Evolutionary conservation across 1,140 invertebrate species (phyloP), one percentile per base, ranked within the genome.

Genomic region (Heliconius nattereri): DNA sequence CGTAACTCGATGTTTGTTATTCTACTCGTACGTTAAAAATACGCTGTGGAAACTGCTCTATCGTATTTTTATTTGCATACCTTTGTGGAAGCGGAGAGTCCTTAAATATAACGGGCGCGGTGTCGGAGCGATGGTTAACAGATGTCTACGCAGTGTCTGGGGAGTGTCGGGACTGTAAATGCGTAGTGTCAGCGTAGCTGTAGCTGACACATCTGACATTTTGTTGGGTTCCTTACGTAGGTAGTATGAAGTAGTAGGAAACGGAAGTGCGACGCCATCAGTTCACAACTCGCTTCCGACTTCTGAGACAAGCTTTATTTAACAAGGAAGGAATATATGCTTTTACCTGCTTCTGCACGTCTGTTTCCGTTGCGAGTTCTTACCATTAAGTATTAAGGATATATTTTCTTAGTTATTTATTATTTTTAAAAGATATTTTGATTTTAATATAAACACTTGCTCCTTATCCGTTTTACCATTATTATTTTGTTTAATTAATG

Each of bases 1-100:
- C 60, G 60, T 29, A 66, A 66, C 20, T 66, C 60, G 60, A 66
- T 66, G 60, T 66, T 66, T 66, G 60, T 66, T 66, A 66, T 66
- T 66, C 60, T 13, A 66, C 26, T 66, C 60, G 60, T 29, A 66
- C 60, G 60, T 66, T 66, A 66, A 66, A 66, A 66, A 26, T 66
- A 26, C 60, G 23, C 7, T 66, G 23, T 66, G 60, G 23, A 66
- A 66, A 66, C 60, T 66, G 60, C 29, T 66, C 23, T 66, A 26
- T 29, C 60, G 60, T 26, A 66, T 26, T 66, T 66, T 5, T 66
- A 66, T 66, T 66, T 66, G 11, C 60, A 66, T 66, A 29, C 60
- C 60, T 66, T 66, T 66, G 60, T 66, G 60, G 13, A 29, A 29
- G 60, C 60, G 60, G 60, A 29, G 29, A 29, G 60, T 11, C 8